A percentile compares a stretch with the other conserved stretches of the same genome.
phyloP scores from a whole-genome alignment of 2,888 invertebrate genomes.

The Brachynemurus nebulosus region DNA sequence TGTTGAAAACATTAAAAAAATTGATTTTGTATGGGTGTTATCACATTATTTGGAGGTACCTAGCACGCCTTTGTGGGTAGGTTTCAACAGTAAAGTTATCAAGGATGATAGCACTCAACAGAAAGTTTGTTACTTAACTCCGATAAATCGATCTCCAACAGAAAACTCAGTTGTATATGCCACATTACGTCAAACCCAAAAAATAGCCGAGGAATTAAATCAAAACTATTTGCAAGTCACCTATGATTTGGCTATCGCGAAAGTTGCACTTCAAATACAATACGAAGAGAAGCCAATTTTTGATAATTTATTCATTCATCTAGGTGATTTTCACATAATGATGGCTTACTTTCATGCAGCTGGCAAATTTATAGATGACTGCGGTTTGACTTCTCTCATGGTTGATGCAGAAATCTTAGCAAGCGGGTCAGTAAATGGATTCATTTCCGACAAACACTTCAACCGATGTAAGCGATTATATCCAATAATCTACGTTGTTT shows the following conservation, averaged over 20 bases:
- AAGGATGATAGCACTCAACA: slow-evolving; percentile 1
- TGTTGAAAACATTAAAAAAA: neutral
- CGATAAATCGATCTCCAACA: slow-evolving; percentile 16
- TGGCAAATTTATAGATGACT: slow-evolving; percentile 19
- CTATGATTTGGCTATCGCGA: slow-evolving; percentile 17
- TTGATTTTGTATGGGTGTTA: neutral
- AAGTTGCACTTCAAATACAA: slow-evolving; percentile 21
- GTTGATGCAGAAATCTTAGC: slow-evolving; percentile 20
- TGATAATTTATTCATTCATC: slow-evolving; percentile 20
- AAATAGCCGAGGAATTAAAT: slow-evolving; percentile 18
- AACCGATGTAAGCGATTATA: slow-evolving; percentile 17
- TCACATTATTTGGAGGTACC: neutral
- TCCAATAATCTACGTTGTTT: slow-evolving; percentile 13
- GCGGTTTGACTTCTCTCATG: slow-evolving; percentile 17
- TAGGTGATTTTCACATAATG: slow-evolving; percentile 22
- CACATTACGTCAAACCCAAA: slow-evolving; percentile 19
- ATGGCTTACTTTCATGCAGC: slow-evolving; percentile 22
- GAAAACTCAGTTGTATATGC: slow-evolving; percentile 11
- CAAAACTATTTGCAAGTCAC: slow-evolving; percentile 13
- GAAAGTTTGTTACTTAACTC: slow-evolving; percentile 11
- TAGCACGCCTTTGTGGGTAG: slow-evolving; percentile 21
- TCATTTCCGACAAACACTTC: slow-evolving; percentile 15
- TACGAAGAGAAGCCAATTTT: slow-evolving; percentile 18
- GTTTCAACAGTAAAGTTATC: slow-evolving; percentile 1
- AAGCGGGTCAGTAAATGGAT: slow-evolving; percentile 18